phyloP scores from a whole-genome alignment of 1,140 invertebrate genomes.

The Chionoecetes opilio region DNA sequence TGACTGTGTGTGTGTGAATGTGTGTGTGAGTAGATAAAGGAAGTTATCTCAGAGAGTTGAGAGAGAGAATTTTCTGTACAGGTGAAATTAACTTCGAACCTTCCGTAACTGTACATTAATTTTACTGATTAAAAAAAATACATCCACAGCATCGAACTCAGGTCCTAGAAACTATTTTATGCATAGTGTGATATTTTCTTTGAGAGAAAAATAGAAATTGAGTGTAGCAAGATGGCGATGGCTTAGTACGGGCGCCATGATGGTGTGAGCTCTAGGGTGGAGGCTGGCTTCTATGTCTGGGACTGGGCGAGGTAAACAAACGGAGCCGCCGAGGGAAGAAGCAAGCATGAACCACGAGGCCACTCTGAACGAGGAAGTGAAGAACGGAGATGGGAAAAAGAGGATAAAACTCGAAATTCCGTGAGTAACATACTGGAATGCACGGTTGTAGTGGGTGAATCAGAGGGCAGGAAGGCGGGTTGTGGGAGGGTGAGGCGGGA shows the following conservation, averaged over 20 bases:
- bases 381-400: not conserved
- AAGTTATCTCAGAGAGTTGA: not conserved
- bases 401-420: not conserved
- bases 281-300: not conserved
- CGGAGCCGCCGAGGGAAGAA: not conserved
- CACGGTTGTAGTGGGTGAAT: too few relatives aligned
- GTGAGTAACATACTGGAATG: not conserved
- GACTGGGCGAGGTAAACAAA: not conserved
- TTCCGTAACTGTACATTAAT: too few relatives aligned
- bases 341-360: not conserved
- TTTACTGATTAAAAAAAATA: too few relatives aligned
- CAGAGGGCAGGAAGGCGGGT: too few relatives aligned
- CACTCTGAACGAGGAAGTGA: not conserved
- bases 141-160: too few relatives aligned
- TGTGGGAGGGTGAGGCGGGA: too few relatives aligned
- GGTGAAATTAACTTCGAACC: too few relatives aligned
- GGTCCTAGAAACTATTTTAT: too few relatives aligned
- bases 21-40: not conserved
- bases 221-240: not conserved
- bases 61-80: too few relatives aligned
- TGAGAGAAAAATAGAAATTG: not conserved
- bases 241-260: not conserved
- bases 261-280: not conserved
- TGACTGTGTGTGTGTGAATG: constrained; percentile 46
- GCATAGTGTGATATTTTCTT: too few relatives aligned